phyloP scores from a whole-genome alignment of 2,113 vertebrate genomes.

The Chloroceryle aenea region DNA sequence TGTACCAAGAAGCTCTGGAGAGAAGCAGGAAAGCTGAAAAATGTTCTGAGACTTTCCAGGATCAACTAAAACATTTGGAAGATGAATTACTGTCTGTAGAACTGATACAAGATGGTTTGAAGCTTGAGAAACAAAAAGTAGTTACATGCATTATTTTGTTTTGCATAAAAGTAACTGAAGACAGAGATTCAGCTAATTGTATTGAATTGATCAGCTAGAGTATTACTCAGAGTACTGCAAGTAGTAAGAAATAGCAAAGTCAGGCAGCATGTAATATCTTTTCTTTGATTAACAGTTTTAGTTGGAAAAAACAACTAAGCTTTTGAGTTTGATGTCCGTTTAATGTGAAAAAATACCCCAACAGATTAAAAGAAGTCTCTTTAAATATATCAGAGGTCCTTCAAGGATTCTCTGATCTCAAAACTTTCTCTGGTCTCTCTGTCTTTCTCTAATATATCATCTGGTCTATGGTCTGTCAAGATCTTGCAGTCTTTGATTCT shows the following conservation, averaged over 20 bases:
- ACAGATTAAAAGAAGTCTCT: not conserved
- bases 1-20: slow-evolving; percentile 76
- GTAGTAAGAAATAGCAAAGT: not conserved
- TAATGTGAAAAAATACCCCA: not conserved
- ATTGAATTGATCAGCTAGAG: not conserved
- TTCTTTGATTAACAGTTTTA: not conserved
- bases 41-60: slow-evolving; percentile 75
- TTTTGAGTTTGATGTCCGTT: not conserved
- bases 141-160: not conserved
- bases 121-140: slow-evolving; percentile 85
- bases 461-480: not conserved
- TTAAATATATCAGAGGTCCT: not conserved
- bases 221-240: not conserved
- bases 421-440: not conserved
- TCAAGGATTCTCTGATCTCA: not conserved
- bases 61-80: slow-evolving; percentile 79
- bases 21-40: slow-evolving; percentile 81
- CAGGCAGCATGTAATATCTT: not conserved
- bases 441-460: not conserved
- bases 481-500: not conserved
- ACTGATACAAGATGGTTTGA: slow-evolving; percentile 77
- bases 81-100: slow-evolving; percentile 80
- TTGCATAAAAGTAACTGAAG: not conserved
- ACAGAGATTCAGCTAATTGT: not conserved
- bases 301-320: not conserved